Percentiles rank a stretch among this genome's conserved stretches.
These are phyloP conservation scores for Microchirus variegatus DNA, from an alignment of 2,797 vertebrate genomes.

Conservation along the genomic window DNA sequence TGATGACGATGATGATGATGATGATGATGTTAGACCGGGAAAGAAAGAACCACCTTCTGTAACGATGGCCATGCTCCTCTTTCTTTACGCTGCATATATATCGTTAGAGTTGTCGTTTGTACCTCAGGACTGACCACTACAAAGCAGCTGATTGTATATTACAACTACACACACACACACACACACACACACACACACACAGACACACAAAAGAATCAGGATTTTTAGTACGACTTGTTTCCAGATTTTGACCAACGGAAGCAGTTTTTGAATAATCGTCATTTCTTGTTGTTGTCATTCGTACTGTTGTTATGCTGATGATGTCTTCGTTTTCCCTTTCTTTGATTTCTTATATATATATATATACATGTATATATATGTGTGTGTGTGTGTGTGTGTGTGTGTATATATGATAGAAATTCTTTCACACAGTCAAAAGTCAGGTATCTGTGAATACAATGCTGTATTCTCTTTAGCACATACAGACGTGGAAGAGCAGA, in stretches of 20 bases:
- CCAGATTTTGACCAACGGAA: constrained; percentile 64
- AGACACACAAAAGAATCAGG: constrained; percentile 70
- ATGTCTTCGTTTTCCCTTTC: constrained; percentile 34
- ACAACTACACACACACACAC: constrained; percentile 62
- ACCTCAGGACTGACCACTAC: constrained; percentile 84
- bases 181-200: constrained; percentile 53
- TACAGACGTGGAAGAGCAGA: constrained; percentile 60
- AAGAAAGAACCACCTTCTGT: constrained; percentile 52
- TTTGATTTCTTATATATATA: constrained; percentile 37
- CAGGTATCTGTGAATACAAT: constrained; percentile 74
- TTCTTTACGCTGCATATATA: constrained; percentile 72
- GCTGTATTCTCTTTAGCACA: constrained; percentile 73
- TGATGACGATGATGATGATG: no score
- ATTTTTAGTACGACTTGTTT: constrained; percentile 71
- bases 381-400: neutral
- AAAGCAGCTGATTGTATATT: constrained; percentile 83
- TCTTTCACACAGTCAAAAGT: constrained; percentile 57
- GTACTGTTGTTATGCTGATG: constrained; percentile 47
- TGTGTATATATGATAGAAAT: constrained; percentile 25
- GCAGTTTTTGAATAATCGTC: constrained; percentile 61
- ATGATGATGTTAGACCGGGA: no score
- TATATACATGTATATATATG: constrained; percentile 3
- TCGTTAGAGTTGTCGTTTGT: constrained; percentile 81
- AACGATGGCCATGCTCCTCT: constrained; percentile 67
- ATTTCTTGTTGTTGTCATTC: constrained; percentile 44